These are phyloP conservation scores for Patagioenas fasciata DNA, from an alignment of 2,113 vertebrate genomes.

Conservation along the genomic window DNA sequence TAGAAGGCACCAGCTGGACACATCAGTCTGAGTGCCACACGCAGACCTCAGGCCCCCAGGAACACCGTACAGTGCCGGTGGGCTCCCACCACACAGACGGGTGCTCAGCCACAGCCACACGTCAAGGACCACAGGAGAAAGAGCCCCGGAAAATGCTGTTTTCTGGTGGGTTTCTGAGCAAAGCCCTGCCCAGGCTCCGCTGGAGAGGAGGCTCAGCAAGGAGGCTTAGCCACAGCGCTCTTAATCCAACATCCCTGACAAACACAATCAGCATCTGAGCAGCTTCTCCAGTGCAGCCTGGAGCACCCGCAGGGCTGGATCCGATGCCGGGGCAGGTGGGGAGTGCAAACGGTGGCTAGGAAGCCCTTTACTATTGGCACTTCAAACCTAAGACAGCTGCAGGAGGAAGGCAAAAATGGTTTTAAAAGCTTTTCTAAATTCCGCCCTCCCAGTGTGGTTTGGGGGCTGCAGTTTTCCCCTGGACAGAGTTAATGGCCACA, in stretches of 20 bases:
- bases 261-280: slow-evolving; percentile 63
- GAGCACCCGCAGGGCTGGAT: not conserved
- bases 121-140: not conserved
- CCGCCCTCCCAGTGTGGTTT: accelerated
- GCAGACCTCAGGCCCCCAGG: not conserved
- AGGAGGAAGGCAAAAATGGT: not conserved
- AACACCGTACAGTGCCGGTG: accelerated
- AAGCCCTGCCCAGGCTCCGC: not conserved
- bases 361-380: not conserved
- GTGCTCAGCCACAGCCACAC: not conserved
- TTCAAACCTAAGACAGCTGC: not conserved
- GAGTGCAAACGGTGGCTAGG: not conserved
- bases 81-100: not conserved
- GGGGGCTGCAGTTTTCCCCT: not conserved
- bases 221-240: slow-evolving; percentile 30
- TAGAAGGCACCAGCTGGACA: not conserved
- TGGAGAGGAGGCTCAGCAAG: not conserved
- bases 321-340: not conserved
- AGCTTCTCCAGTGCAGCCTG: not conserved
- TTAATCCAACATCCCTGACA: slow-evolving; percentile 66
- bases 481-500: not conserved
- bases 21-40: not conserved
- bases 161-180: not conserved
- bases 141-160: not conserved
- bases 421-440: not conserved